Base-by-base conservation (phyloP, 2,113 vertebrate genomes). In the Catagonus wagneri region DNA sequence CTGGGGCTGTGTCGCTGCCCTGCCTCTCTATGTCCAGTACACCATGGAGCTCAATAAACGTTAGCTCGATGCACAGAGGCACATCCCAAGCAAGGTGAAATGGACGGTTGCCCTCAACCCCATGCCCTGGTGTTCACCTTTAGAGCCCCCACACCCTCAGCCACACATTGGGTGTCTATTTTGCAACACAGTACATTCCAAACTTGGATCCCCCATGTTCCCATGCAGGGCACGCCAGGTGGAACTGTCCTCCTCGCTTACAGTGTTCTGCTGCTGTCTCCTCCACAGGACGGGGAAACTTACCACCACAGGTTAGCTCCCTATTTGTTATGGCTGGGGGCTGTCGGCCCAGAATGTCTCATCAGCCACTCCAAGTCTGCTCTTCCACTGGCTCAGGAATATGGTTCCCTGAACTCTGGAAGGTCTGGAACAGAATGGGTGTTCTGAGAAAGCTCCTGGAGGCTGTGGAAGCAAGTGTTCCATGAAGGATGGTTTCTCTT, bases 401-500 rank as follows among this genome's bases (percentile, higher is more conserved):
- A 3, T 52, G 23, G 65, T 36, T 16, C 29, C 17, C 7, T 19
- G 60, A 83, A 52, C 0, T 25, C 27, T 68, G 23, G 71, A 20
- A 76, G 76, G 44, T 56, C 61, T 76, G 72, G 44, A 91, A 90
- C 50, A 27, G 6, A 75, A 65, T 63, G 52, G 65, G 76, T 90
- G 76, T 75, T 92, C 93, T 61, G 39, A 95, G 71, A 90, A 65
- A 84, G 44, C 14, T 78, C 65, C 27, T 25, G 3, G 63, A 68
- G 34, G 32, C 17, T 23, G 69, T 54, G 13, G 69, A 74, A 65
- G 8, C 56, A n/a, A 92, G n/a, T 68, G 56, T 85, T 39, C 34
- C 93, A 36, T 44, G 23, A 96, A 11, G 36, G 39, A 81, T 68
- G 54, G 17, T 75, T 97, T 85, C 85, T 94, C 61, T 89, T 83